These are phyloP conservation scores for Ochotona princeps DNA, from an alignment of 2,113 vertebrate genomes.

Conservation along the genomic window DNA sequence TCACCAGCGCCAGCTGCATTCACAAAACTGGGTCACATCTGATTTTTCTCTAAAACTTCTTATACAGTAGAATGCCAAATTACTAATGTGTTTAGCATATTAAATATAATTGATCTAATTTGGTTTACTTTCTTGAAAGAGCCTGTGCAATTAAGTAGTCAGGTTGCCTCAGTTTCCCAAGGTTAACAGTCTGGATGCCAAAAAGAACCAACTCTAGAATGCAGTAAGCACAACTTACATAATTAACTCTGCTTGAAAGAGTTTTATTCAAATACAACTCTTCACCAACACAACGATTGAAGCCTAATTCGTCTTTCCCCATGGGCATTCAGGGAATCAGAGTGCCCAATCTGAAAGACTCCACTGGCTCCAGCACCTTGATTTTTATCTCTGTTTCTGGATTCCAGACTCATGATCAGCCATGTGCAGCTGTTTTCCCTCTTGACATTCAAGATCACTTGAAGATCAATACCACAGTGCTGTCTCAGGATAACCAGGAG, in stretches of 20 bases:
- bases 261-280: not conserved
- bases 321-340: not conserved
- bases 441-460: not conserved
- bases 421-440: not conserved
- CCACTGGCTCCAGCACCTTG: not conserved
- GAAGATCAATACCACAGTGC: not conserved
- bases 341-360: not conserved
- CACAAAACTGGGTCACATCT: not conserved
- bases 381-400: not conserved
- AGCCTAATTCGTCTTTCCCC: not conserved
- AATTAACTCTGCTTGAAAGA: not conserved
- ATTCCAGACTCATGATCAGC: not conserved
- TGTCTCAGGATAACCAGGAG: not conserved
- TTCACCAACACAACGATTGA: rapidly evolving
- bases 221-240: not conserved
- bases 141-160: not conserved
- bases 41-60: not conserved
- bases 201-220: not conserved
- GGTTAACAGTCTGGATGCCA: not conserved
- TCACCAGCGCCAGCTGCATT: not conserved
- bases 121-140: slow-evolving; percentile 37
- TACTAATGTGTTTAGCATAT: not conserved
- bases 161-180: not conserved
- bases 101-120: not conserved
- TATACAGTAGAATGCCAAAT: not conserved